Evolutionary conservation across 64 coral and sea anemone genomes (phyloP), one percentile per base, ranked within the genome.

Genomic region (Hydrozoanthus tunicans): DNA sequence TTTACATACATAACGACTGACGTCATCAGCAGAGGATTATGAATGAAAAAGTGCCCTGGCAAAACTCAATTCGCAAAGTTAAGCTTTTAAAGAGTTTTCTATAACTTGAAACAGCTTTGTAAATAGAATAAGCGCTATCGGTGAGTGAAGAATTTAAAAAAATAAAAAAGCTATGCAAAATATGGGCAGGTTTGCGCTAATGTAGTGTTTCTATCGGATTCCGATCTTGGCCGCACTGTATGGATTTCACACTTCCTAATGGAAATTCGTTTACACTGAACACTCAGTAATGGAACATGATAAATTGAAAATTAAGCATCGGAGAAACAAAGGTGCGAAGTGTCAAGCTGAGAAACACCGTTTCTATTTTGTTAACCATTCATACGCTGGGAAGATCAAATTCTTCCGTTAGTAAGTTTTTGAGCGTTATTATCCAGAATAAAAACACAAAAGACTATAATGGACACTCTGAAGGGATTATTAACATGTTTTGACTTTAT

Each of bases 281-380:
- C 26, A 6, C 11, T 74, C 25, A 52, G 10, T 56, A 27, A 75
- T 88, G 3, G 54, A 74, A 88, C 59, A 88, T 88, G 84, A 88
- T 88, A 88, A 88, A 88, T 88, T 74, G 84, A 88, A 88, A 88
- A 88, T 88, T 88, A 88, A 88, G 68, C 56, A 59, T 67, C 25
- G 74, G 15, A 61, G 69, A 74, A 88, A 88, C 55, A 88, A 86
- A 88, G 84, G 84, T 88, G 84, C 68, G 84, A 88, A 73, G 12
- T 75, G 69, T 74, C 69, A 88, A 75, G 56, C 11, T 0, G 23
- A 73, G 56, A 74, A 88, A 20, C 54, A 53, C 17, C 15, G 15
- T 71, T 70, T 9, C 25, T 5, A n/a, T 58, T 74, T 88, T 75
- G 71, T 74, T 74, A 74, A 43, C 71, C 10, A 74, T 74, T 74